Percentiles rank a stretch among this genome's conserved stretches.
phyloP scores from a whole-genome alignment of 2,888 invertebrate genomes.

The Pandemis corylana region DNA sequence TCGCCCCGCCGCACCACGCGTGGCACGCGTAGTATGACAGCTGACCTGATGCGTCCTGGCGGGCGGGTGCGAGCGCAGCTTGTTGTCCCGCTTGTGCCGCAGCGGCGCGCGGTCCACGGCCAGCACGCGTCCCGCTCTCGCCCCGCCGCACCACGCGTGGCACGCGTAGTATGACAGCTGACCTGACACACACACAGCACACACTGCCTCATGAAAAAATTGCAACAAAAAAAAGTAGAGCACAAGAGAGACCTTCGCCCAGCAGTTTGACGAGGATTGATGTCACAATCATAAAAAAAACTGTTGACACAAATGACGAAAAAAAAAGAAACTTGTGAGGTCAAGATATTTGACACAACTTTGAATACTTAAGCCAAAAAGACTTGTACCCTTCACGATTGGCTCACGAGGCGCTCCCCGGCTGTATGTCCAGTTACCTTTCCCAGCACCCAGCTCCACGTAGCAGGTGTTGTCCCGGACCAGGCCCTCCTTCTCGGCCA shows the following conservation, averaged over 20 bases:
- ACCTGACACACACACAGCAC: slow-evolving; percentile 73
- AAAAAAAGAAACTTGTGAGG: no score
- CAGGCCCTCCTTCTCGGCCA: slow-evolving; percentile 86
- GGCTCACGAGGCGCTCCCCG: no score
- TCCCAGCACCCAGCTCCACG: slow-evolving; percentile 96
- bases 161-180: slow-evolving; percentile 92
- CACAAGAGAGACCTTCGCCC: no score
- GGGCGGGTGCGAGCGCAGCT: slow-evolving; percentile 49
- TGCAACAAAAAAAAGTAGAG: no score
- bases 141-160: slow-evolving; percentile 80
- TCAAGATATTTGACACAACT: no score
- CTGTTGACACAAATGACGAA: no score
- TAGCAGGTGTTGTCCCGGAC: slow-evolving; percentile 87
- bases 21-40: slow-evolving; percentile 91
- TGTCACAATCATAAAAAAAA: no score
- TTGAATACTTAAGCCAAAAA: no score
- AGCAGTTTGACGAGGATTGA: no score
- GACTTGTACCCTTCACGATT: no score
- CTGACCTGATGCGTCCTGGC: slow-evolving; percentile 82
- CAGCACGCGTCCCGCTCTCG: slow-evolving; percentile 85
- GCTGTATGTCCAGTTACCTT: slow-evolving; percentile 80
- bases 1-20: slow-evolving; percentile 79
- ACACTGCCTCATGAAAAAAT: neutral
- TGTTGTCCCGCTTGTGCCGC: slow-evolving; percentile 91
- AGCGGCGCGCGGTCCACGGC: slow-evolving; percentile 92